These are phyloP conservation scores for Pandemis heparana DNA, from an alignment of 2,888 invertebrate genomes.

Conservation along the genomic window DNA sequence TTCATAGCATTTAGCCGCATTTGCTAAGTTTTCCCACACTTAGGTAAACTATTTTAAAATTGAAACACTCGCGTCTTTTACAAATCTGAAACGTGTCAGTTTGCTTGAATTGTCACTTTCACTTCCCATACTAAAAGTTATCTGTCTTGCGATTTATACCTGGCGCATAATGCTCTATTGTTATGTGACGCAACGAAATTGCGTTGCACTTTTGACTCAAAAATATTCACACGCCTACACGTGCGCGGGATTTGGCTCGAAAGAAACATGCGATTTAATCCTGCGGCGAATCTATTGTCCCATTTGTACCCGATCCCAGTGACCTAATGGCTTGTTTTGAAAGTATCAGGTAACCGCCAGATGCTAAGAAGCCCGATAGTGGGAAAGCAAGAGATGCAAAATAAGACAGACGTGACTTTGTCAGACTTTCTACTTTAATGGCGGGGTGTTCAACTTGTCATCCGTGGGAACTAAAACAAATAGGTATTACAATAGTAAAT, in stretches of 20 bases:
- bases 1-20: constrained; percentile 44
- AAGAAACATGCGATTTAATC: constrained; percentile 36
- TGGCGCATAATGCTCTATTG: constrained; percentile 51
- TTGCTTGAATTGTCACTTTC: constrained; percentile 41
- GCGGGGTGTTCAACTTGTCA: constrained; percentile 75
- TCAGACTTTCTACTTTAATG: constrained; percentile 78
- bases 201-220: constrained; percentile 59
- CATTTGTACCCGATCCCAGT: constrained; percentile 57
- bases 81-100: constrained; percentile 18
- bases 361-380: constrained; percentile 74
- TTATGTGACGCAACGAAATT: constrained; percentile 60
- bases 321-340: constrained; percentile 75
- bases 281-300: constrained; percentile 50
- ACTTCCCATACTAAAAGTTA: constrained; percentile 39
- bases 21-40: constrained; percentile 58
- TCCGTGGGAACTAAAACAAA: constrained; percentile 80
- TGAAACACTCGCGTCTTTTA: not conserved
- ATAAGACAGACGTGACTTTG: constrained; percentile 80
- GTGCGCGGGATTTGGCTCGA: constrained; percentile 63
- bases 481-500: constrained; percentile 64
- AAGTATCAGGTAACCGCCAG: constrained; percentile 78
- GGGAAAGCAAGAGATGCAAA: constrained; percentile 78
- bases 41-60: constrained; percentile 17
- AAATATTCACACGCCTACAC: constrained; percentile 75
- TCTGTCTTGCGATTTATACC: constrained; percentile 52